phyloP scores from a whole-genome alignment of 2,113 vertebrate genomes.

The Numida meleagris region DNA sequence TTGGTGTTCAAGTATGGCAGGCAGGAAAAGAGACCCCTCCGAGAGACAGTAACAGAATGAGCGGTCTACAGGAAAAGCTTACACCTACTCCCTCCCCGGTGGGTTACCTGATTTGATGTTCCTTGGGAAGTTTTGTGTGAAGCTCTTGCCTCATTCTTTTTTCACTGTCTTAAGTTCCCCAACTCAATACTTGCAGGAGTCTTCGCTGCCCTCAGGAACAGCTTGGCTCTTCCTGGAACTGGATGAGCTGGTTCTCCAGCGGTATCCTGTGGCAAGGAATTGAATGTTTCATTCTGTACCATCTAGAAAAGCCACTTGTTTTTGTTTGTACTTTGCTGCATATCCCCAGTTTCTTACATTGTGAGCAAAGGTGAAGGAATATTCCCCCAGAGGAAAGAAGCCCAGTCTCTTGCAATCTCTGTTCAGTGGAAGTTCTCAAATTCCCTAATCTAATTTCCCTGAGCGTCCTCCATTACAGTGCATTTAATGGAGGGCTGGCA shows the following conservation, averaged over 20 bases:
- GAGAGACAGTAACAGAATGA: neutral
- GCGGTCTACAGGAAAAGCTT: neutral
- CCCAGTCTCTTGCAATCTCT: neutral
- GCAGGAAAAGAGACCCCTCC: neutral
- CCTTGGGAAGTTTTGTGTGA: neutral
- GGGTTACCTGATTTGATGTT: neutral
- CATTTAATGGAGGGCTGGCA: neutral
- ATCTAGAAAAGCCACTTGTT: neutral
- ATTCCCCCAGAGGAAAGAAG: neutral
- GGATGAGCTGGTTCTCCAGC: neutral
- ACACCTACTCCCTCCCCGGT: neutral
- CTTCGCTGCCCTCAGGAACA: neutral
- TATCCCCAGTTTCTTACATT: neutral
- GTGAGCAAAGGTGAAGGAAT: neutral
- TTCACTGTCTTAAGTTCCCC: neutral
- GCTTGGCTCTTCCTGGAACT: neutral
- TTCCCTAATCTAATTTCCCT: constrained; percentile 3
- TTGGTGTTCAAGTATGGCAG: neutral
- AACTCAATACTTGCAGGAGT: neutral
- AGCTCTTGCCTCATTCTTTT: neutral
- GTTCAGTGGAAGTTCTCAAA: neutral
- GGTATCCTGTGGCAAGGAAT: neutral
- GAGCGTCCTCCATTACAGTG: neutral
- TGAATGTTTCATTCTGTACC: neutral
- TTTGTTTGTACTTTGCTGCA: neutral